These are phyloP conservation scores for Nycteola revayana DNA, from an alignment of 2,888 invertebrate genomes.

Conservation along the genomic window DNA sequence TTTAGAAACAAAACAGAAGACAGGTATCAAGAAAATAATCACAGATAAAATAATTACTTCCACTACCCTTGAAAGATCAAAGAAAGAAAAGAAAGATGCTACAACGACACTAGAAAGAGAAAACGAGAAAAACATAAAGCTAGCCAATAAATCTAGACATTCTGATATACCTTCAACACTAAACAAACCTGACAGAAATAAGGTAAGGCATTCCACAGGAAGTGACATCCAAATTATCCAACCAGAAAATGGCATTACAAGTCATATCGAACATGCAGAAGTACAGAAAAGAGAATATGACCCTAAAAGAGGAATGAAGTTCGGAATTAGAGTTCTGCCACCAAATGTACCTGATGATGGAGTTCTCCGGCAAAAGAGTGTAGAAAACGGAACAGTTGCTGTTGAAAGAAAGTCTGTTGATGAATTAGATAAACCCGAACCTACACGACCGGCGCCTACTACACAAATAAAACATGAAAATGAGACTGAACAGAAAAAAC, in stretches of 20 bases:
- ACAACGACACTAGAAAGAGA: slow-evolving; percentile 72
- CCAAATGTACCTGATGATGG: slow-evolving; percentile 79
- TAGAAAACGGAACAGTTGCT: slow-evolving; percentile 65
- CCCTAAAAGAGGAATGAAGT: slow-evolving; percentile 83
- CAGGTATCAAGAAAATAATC: slow-evolving; percentile 75
- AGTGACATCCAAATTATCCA: slow-evolving; percentile 67
- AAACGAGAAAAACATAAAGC: slow-evolving; percentile 73
- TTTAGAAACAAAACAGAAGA: slow-evolving; percentile 70
- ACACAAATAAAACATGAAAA: slow-evolving; percentile 77
- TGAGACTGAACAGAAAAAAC: slow-evolving; percentile 70
- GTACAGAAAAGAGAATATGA: slow-evolving; percentile 81
- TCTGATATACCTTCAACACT: slow-evolving; percentile 55
- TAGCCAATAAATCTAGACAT: slow-evolving; percentile 59
- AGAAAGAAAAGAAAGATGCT: slow-evolving; percentile 69
- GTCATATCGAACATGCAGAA: slow-evolving; percentile 71
- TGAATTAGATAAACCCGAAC: slow-evolving; percentile 69
- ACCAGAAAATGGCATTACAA: slow-evolving; percentile 60
- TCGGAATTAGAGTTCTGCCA: slow-evolving; percentile 86
- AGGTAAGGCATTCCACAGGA: slow-evolving; percentile 62
- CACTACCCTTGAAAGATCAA: slow-evolving; percentile 71
- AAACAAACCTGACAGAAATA: slow-evolving; percentile 67
- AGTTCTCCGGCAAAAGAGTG: slow-evolving; percentile 66
- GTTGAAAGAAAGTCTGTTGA: slow-evolving; percentile 61
- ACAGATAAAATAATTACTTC: slow-evolving; percentile 73
- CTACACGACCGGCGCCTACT: slow-evolving; percentile 52